Evolutionary conservation across 2,888 invertebrate genomes (phyloP), one percentile per base, ranked within the genome.

Genomic region (Aquatica leii): DNA sequence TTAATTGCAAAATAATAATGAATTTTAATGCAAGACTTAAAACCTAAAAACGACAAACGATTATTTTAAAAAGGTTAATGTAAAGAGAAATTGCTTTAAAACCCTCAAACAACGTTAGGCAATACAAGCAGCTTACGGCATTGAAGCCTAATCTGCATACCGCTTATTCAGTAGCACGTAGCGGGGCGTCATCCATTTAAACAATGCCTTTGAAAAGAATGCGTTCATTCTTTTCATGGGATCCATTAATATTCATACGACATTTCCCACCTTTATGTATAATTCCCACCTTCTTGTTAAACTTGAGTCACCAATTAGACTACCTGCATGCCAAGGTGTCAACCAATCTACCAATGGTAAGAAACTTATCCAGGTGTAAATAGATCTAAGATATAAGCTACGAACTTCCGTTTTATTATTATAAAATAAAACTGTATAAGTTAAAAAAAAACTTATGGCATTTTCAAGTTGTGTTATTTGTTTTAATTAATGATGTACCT

Each of bases 241-340:
- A 46, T 59, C 62, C 68, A 69, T 68, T 68, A 69, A 69, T 68
- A 69, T 69, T 68, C 66, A 69, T 66, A 67, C 60, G 66, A 67
- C 63, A 69, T 66, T 69, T 68, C 67, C 69, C 64, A 56, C 60
- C 48, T 60, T 60, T 56, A n/a, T 48, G 34, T 37, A 48, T 49
- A 54, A 58, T 58, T 53, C 62, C 62, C 58, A 62, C 62, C 62
- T 53, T 62, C 62, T 53, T 46, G 37, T 58, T 53, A 46, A 58
- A 58, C 48, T 54, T 34, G 2, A 58, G 37, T 14, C 58, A 53
- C 58, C 62, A 58, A 62, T 62, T 62, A 62, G 40, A 53, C 55
- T 40, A n/a, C 37, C 56, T 35, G 58, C 18, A 12, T 48, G 48
- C 48, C 56, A 56, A 56, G 48, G 31, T 56, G 56, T 56, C 48